Conservation (phyloP, 2,113 vertebrate genomes). For the Paracanthobrama guichenoti region DNA sequence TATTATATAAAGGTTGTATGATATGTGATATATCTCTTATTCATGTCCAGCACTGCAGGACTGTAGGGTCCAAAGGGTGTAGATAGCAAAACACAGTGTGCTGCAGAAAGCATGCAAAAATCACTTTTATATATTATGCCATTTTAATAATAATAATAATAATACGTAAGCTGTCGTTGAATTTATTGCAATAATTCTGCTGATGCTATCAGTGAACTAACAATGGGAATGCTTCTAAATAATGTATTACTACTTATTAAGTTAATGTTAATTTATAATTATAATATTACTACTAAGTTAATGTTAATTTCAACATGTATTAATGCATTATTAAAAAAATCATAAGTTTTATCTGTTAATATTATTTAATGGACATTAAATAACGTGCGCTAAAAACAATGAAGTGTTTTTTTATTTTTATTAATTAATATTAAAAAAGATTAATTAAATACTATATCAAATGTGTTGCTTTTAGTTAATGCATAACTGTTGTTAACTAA, state of each 20-base stretch:
- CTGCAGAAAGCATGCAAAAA: not conserved
- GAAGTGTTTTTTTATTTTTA: too few relatives aligned
- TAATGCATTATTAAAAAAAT: too few relatives aligned
- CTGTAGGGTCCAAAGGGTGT: slow-evolving; percentile 17
- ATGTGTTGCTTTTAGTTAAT: not conserved
- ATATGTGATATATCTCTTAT: not conserved
- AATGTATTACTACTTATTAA: too few relatives aligned
- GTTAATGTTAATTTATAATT: too few relatives aligned
- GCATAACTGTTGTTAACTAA: not conserved
- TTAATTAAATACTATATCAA: too few relatives aligned
- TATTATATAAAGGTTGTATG: not conserved
- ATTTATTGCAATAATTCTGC: not conserved
- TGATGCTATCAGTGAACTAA: not conserved
- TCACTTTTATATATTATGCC: not conserved
- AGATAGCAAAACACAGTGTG: not conserved
- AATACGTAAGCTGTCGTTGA: not conserved
- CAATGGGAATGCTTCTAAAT: too few relatives aligned
- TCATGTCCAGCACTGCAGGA: not conserved
- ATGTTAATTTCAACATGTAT: too few relatives aligned
- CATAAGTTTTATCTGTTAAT: too few relatives aligned
- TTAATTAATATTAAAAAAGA: too few relatives aligned
- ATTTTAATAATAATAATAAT: not conserved
- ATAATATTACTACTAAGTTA: too few relatives aligned
- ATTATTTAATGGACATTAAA: too few relatives aligned
- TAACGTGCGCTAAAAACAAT: too few relatives aligned